Evolutionary conservation across 1,140 invertebrate species (phyloP), one percentile per base, ranked within the genome.

Genomic region (Drosophila nasuta): DNA sequence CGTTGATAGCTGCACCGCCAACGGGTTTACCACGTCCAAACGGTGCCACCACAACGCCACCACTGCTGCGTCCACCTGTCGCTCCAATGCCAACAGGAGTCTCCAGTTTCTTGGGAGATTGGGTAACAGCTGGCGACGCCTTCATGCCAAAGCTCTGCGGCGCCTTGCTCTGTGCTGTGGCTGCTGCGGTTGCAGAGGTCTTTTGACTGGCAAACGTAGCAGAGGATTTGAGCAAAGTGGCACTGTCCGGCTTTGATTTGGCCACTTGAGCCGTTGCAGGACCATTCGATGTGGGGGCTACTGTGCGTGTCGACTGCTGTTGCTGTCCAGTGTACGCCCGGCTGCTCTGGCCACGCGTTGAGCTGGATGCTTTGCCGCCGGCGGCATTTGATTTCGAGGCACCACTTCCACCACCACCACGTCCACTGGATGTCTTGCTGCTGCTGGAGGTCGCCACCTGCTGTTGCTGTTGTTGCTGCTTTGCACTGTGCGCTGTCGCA

Each of bases 1-100:
- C 68, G 41, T 92, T 75, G 66, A 90, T 60, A 46, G 60, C 13
- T 30, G 56, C 69, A 15, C 66, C 65, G 1, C 77, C 68, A 28
- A 92, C 81, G 11, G 81, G 80, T 63, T 67, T 93, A 81, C 93
- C 93, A 92, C 88, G 94, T 92, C 66, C 94, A 93, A 67, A 94
- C 73, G 54, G 93, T 76, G 85, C 93, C 54, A 92, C 92, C 3
- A 92, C 91, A 1, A 91, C 86, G 89, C 88, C 20, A 82, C 91
- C 59, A 89, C 79, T 60, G 79, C 82, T 54, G 83, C 80, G n/a
- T 72, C 74, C 75, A 90, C 75, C 64, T 1, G 48, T 43, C 0
- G 63, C 46, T n/a, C 28, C 49, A 5, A 56, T 13, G 15, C 67
- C 58, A 2, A 33, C 49, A 48, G n/a, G 33, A 8, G 93, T 58